Evolutionary conservation across 1,140 invertebrate genomes (phyloP).

Genomic region (Holotrichia oblita): DNA sequence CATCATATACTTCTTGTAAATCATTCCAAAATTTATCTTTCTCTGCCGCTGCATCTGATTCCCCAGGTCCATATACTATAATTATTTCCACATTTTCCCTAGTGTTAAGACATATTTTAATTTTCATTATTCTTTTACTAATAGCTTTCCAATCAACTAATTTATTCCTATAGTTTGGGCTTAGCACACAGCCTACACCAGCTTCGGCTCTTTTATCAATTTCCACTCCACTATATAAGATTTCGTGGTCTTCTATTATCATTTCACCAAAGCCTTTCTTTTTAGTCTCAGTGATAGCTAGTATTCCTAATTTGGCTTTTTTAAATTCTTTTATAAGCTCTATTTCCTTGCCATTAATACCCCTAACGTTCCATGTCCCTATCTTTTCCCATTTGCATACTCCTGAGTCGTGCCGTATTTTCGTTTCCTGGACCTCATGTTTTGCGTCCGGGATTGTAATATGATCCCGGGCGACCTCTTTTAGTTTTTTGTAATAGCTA

Average conservation of each 20-base stretch:
- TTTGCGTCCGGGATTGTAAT: too few relatives aligned
- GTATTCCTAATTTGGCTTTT: neutral
- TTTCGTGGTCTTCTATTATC: neutral
- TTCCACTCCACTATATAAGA: conserved; percentile 7
- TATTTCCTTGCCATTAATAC: neutral
- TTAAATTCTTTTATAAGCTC: neutral
- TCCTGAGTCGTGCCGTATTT: too few relatives aligned
- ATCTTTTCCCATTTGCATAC: neutral
- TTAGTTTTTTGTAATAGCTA: too few relatives aligned
- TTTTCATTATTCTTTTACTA: neutral
- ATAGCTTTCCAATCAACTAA: neutral
- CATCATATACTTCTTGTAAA: neutral
- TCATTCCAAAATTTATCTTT: conserved; percentile 22
- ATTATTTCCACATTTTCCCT: neutral
- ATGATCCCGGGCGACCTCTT: too few relatives aligned
- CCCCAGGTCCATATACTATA: conserved; percentile 1
- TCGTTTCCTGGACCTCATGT: too few relatives aligned
- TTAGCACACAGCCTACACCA: neutral
- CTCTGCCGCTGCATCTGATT: neutral
- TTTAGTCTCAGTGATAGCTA: conserved; percentile 6
- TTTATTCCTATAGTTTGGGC: neutral
- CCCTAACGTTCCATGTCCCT: conserved; percentile 5
- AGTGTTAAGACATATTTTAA: neutral
- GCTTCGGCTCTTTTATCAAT: neutral
- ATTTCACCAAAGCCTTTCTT: neutral